Percentiles rank a stretch among this genome's conserved stretches.
Evolutionary conservation across 2,113 vertebrate genomes (phyloP).

Genomic region (Myrmophylax atrothorax): DNA sequence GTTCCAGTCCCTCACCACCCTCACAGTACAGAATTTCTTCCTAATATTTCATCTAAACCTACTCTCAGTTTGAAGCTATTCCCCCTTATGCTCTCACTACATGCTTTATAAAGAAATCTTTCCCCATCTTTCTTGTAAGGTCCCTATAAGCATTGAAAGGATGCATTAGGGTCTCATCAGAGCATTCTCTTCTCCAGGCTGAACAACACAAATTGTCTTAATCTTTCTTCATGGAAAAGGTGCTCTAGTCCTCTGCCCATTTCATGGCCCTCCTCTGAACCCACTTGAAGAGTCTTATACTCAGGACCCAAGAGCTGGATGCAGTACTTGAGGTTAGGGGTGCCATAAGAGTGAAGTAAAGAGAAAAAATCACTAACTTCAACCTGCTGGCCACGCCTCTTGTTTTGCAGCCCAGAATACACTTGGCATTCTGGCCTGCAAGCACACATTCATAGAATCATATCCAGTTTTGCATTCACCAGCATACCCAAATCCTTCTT

Average conservation of each 20-base stretch:
- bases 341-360: not conserved
- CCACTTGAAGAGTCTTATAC: not conserved
- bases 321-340: not conserved
- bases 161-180: not conserved
- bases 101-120: not conserved
- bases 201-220: not conserved
- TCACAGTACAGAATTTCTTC: not conserved
- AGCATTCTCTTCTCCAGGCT: not conserved
- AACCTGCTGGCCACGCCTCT: rapidly evolving
- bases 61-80: not conserved
- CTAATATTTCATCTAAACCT: not conserved
- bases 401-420: not conserved
- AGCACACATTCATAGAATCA: not conserved
- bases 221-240: not conserved
- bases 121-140: not conserved
- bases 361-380: not conserved
- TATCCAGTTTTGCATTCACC: not conserved
- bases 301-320: not conserved
- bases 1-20: not conserved
- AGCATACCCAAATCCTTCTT: not conserved
- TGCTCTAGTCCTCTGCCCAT: not conserved
- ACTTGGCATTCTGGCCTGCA: not conserved
- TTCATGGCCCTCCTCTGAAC: not conserved
- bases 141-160: not conserved
- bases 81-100: not conserved